Conservation (phyloP, 2,888 invertebrate genomes). For the Teleiodes luculella region DNA sequence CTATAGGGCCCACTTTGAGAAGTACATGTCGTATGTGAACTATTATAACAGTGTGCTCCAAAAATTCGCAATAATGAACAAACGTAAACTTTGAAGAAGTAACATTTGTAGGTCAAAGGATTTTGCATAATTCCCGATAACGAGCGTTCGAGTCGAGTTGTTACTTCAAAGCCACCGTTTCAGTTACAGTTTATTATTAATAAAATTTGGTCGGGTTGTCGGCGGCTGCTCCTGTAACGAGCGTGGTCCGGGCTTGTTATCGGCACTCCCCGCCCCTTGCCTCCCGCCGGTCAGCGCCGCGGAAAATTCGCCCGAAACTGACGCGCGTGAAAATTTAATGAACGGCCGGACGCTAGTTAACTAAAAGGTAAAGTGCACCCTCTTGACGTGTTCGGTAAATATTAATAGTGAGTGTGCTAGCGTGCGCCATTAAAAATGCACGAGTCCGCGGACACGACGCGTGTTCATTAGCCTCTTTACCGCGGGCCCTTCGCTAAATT, state of each 20-base stretch:
- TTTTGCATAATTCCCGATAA: conserved; percentile 74
- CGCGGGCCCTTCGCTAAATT: conserved; percentile 43
- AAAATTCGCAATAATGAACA: conserved; percentile 17
- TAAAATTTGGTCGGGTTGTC: conserved; percentile 71
- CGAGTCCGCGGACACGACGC: conserved; percentile 70
- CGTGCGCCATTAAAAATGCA: conserved; percentile 77
- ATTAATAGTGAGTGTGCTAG: conserved; percentile 76
- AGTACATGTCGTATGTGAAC: neutral
- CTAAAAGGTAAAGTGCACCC: conserved; percentile 80
- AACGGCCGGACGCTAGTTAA: conserved; percentile 79
- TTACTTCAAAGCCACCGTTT: conserved; percentile 73
- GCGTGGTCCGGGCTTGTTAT: conserved; percentile 59
- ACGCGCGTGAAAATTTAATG: conserved; percentile 80
- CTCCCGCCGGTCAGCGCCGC: conserved; percentile 71
- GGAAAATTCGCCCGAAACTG: conserved; percentile 78
- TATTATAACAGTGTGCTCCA: neutral
- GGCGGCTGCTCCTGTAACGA: conserved; percentile 51
- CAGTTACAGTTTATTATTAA: conserved; percentile 78
- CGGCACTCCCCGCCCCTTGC: conserved; percentile 41
- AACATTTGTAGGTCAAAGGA: conserved; percentile 66
- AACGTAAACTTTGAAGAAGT: conserved; percentile 47
- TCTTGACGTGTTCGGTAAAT: conserved; percentile 79
- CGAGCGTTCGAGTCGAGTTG: conserved; percentile 70
- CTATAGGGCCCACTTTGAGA: no score
- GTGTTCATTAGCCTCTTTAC: conserved; percentile 67